Evolutionary conservation across 1,140 invertebrate genomes (phyloP), one percentile per base, ranked within the genome.

Genomic region (Rhynchophorus ferrugineus): DNA sequence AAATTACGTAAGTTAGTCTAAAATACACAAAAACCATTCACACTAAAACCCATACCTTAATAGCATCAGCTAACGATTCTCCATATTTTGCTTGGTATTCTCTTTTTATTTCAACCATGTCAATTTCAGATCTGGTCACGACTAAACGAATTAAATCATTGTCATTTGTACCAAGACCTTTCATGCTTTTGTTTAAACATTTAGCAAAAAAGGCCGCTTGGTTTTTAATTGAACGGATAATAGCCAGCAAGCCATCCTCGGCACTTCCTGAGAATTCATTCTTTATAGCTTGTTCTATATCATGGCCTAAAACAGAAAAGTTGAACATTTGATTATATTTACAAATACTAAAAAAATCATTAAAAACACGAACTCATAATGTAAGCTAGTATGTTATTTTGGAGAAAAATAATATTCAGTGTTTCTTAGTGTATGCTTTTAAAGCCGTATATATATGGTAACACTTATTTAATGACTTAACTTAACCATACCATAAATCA

Each of bases 171-270:
- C 91, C 90, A 54, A 87, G 68, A 21, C 88, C 89, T 49, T 59
- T 83, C 87, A 98, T 94, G 3, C 89, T 82, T 61, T 87, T 83
- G 67, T 95, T 82, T 7, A 97, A 72, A 42, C 83, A 79, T 61
- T 93, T 83, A 3, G 93, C 93, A 73, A 95, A 96, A 71, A 90
- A 97, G 20, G 80, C 76, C 6, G 87, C 81, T 66, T 89, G 85
- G 66, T 94, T 90, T 61, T 82, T 79, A 1, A 88, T 84, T 61
- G 84, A 86, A 70, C 85, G 85, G 13, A 90, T 83, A 57, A 85
- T 75, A 44, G 81, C 81, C 36, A 84, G 65, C 18, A 87, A 68
- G 16, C 79, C 82, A 52, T 80, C 74, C 61, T 82, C 72, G 14
- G 84, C 63, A 61, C 76, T 78, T 51, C 85, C 84, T 57, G 81